Base-by-base conservation (phyloP, 2,888 invertebrate genomes). In the Drosophila neonasuta region DNA sequence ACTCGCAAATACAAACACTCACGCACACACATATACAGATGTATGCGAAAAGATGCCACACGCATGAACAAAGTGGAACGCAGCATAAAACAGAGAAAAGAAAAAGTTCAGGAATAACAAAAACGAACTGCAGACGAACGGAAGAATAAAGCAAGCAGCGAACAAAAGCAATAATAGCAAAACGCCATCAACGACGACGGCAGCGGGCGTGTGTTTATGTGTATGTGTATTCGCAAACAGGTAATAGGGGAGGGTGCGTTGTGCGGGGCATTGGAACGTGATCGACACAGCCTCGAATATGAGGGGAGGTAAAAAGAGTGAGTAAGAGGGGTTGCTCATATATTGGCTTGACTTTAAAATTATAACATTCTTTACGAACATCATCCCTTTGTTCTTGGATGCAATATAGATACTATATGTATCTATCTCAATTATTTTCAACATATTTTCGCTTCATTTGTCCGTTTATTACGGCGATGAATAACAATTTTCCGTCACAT, bases 201-300 rank as follows among this genome's bases (percentile, higher is more conserved):
- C 17, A 42, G 61, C 76, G 39, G 44, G 54, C n/a, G 49, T 15
- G 46, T 11, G 36, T 39, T 9, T 11, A 30, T 48, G 41, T 49
- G 11, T 29, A 74, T 78, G 70, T 72, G 69, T 74, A 78, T 75
- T 77, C 59, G 64, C 73, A 80, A 86, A 83, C 81, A 83, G 86
- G 83, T 82, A 83, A 75, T 41, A 58, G 52, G 67, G 64, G 64
- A 63, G 50, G 64, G 45, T 59, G 34, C 49, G 48, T 65, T 49
- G 49, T 15, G 57, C 59, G 57, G 57, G 62, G 54, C 67, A 61
- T 59, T 45, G 58, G 63, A 67, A 72, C 70, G 64, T 71, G 73
- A 75, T 68, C 80, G 68, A 67, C 71, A 36, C 71, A 36, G 61
- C 61, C 63, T 41, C 30, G 30, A 50, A 59, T 69, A 58, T 45